Evolutionary conservation across 2,888 invertebrate species (phyloP).

Genomic region (Empis stercorea): DNA sequence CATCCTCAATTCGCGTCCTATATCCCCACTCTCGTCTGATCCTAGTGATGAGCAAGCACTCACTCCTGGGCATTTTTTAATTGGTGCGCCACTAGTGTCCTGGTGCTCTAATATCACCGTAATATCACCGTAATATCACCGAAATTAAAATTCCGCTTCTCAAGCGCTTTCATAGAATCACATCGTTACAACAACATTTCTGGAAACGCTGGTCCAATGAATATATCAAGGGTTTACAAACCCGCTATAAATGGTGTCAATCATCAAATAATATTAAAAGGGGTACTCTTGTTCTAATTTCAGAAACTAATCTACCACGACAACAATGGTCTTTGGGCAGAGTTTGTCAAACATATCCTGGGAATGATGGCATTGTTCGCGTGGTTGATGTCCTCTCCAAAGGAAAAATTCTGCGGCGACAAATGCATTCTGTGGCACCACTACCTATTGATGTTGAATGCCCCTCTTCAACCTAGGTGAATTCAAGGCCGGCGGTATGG

Average conservation of each 20-base stretch:
- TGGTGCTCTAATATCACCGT: too few relatives aligned
- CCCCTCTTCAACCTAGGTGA: too few relatives aligned
- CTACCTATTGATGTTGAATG: background rate
- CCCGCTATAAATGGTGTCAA: background rate
- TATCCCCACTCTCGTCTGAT: background rate
- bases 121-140: too few relatives aligned
- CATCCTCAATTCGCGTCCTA: background rate
- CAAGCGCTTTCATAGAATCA: background rate
- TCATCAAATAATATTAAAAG: background rate
- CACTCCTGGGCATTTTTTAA: background rate
- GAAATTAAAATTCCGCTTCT: background rate
- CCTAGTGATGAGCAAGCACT: background rate
- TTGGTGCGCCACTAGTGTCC: background rate
- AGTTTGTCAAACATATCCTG: background rate
- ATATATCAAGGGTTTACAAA: background rate
- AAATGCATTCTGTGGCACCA: background rate
- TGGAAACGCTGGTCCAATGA: background rate
- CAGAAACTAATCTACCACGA: background rate
- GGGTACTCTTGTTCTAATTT: background rate
- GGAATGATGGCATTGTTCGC: background rate
- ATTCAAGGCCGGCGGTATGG: too few relatives aligned
- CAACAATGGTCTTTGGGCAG: background rate
- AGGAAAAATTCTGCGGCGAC: background rate
- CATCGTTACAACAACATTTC: background rate
- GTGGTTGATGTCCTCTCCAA: background rate